Evolutionary conservation across 2,888 invertebrate species (phyloP).

Genomic region (Sipha maydis): DNA sequence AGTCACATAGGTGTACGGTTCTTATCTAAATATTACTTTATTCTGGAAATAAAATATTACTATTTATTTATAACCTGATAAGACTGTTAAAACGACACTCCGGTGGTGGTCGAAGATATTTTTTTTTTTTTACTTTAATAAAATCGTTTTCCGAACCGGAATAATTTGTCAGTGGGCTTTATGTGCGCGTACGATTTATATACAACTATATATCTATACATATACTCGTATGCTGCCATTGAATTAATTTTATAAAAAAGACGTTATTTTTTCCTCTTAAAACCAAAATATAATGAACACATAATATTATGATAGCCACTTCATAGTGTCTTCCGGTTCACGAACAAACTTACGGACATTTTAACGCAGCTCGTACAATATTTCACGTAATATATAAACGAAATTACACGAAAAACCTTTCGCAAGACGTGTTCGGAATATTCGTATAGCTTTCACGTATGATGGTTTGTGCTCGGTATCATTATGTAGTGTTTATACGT

Average conservation of each 20-base stretch:
- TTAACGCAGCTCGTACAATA: neutral
- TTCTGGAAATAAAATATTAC: conserved; percentile 54
- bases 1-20: neutral
- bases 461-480: neutral
- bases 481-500: neutral
- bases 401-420: conserved; percentile 35
- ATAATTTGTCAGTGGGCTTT: conserved; percentile 48
- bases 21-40: conserved; percentile 51
- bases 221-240: neutral
- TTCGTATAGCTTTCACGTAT: neutral
- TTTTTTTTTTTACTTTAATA: conserved; percentile 40
- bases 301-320: conserved; percentile 19
- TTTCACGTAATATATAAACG: neutral
- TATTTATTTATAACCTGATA: conserved; percentile 48
- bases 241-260: conserved; percentile 32
- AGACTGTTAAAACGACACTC: conserved; percentile 32
- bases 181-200: neutral
- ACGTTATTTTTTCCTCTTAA: neutral
- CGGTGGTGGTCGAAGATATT: conserved; percentile 50
- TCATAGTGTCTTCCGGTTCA: conserved; percentile 13
- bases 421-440: neutral
- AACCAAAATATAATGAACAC: neutral
- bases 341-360: neutral
- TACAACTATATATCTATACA: neutral
- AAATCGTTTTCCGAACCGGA: conserved; percentile 57